Base-by-base conservation (phyloP, 1,140 invertebrate genomes). In the Pissodes strobi region DNA sequence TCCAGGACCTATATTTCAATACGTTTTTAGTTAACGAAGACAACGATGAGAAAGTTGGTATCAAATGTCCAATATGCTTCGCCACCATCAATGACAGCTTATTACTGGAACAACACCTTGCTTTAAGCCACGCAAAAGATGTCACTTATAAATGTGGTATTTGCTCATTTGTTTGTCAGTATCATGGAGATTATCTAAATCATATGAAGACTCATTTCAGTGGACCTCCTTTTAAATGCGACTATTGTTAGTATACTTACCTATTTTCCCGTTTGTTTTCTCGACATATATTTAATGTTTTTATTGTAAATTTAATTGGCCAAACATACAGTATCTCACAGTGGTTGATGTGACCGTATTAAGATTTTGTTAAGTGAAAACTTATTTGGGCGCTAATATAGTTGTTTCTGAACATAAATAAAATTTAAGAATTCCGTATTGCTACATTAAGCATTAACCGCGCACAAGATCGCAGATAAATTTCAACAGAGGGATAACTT, bases 171-270 rank as follows among this genome's bases (percentile, higher is more conserved):
- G 83, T 84, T 27, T 85, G 84, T 64, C 83, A 83, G 67, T 88
- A 84, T 80, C 87, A 86, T 70, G 79, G 83, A 22, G 80, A 84
- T 62, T 89, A 86, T 74, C 85, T 85, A 69, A 76, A 79, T 34
- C 88, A 90, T 72, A 85, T 88, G 82, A 86, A 83, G 69, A 78
- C 71, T 17, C 85, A 88, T 75, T 87, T 86, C 74, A 72, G 78
- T 15, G 86, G 86, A 10, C 87, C 87, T 18, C 86, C 86, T 21
- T 88, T 82, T 72, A 79, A 79, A 51, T 89, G 87, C 78, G 85
- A 87, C 67, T 78, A 76, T 51, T 89, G 87, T 82, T 75, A 82
- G 67, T 71, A 25, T 59, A 22, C 9, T 52, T 43, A 43, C 38
- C 8, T 56, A 52, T 59, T 60, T 17, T n/a, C n/a, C 18, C 48